A percentile compares a stretch with the other conserved stretches of the same genome.
phyloP scores from a whole-genome alignment of 2,888 invertebrate species.

The Cancer borealis region DNA sequence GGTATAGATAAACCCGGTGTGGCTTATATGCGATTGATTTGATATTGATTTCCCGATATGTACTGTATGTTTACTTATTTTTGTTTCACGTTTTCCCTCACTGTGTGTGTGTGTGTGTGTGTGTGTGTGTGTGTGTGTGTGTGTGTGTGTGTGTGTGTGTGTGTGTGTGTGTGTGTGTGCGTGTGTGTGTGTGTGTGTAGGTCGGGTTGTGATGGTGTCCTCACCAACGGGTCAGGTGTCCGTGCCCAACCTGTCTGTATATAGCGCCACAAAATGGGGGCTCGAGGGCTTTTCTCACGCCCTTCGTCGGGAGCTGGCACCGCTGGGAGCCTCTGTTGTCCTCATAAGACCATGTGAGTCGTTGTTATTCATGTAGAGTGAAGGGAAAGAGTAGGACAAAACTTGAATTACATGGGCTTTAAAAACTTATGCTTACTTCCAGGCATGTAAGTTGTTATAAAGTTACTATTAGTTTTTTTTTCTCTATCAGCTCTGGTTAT shows the following conservation, averaged over 20 bases:
- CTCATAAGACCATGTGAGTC: constrained; percentile 75
- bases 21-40: not conserved
- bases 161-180: constrained; percentile 52
- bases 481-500: no score
- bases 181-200: constrained; percentile 67
- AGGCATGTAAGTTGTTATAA: no score
- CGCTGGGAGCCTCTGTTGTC: constrained; percentile 59
- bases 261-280: constrained; percentile 91
- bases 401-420: no score
- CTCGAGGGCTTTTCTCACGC: constrained; percentile 87
- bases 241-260: constrained; percentile 88
- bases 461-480: no score
- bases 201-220: constrained; percentile 72
- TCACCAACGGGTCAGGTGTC: constrained; percentile 87
- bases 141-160: constrained; percentile 60
- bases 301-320: constrained; percentile 85
- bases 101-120: constrained; percentile 9
- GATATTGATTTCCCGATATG: not conserved
- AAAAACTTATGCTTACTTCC: no score
- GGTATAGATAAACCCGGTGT: not conserved
- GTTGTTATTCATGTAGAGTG: not conserved
- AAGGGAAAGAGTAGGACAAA: no score
- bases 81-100: not conserved
- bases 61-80: not conserved
- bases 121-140: constrained; percentile 54